Percentiles rank a stretch among this genome's conserved stretches.
These are phyloP conservation scores for Sander vitreus DNA, from an alignment of 2,113 vertebrate species.

Conservation along the genomic window DNA sequence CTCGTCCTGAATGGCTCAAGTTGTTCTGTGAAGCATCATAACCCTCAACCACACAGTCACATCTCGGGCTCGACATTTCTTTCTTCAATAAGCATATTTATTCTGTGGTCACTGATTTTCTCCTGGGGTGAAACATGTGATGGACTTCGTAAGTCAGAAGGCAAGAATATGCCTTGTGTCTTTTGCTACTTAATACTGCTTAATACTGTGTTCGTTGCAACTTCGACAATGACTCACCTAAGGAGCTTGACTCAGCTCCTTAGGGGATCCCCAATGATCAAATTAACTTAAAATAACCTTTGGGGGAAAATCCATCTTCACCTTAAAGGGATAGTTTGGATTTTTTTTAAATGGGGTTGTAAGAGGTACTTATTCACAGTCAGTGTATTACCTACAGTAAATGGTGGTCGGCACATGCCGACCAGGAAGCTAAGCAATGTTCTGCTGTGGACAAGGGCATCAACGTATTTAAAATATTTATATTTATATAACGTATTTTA, in stretches of 20 bases:
- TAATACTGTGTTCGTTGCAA: background rate
- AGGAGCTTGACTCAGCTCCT: background rate
- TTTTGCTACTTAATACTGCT: background rate
- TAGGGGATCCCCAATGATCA: background rate
- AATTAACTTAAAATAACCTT: background rate
- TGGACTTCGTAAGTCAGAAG: background rate
- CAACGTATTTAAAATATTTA: no score
- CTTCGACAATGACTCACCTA: background rate
- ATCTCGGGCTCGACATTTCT: slow-evolving; percentile 3
- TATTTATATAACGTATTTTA: no score
- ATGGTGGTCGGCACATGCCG: no score
- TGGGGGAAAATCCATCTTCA: background rate
- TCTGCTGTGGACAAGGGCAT: no score
- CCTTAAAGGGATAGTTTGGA: background rate
- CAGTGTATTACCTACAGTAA: no score
- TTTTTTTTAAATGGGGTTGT: no score
- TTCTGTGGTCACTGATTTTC: slow-evolving; percentile 18
- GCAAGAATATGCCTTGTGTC: background rate
- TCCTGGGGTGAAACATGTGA: slow-evolving; percentile 46
- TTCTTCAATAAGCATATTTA: slow-evolving; percentile 36
- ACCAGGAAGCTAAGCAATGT: no score
- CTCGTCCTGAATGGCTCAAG: slow-evolving; percentile 18
- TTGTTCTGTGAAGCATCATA: slow-evolving; percentile 19
- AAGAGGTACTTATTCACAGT: no score
- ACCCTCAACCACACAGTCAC: background rate